A percentile compares a stretch with the other conserved stretches of the same genome.
Evolutionary conservation across 2,888 invertebrate species (phyloP).

Genomic region (Cabera pusaria): DNA sequence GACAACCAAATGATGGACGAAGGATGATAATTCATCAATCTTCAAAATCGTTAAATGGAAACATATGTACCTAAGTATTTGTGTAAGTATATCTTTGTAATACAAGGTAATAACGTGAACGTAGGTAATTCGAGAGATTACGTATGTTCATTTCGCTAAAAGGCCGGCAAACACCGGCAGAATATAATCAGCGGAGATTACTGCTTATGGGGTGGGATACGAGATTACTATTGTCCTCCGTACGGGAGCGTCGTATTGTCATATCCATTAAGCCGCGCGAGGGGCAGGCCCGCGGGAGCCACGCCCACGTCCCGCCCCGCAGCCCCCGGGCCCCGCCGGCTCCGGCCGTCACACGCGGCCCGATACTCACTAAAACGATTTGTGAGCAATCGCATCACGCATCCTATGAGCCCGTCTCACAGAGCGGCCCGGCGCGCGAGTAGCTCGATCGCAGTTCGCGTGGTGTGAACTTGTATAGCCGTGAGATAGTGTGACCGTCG

Average conservation of each 20-base stretch:
- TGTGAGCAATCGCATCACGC: conserved; percentile 75
- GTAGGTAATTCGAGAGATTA: conserved; percentile 1
- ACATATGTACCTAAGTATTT: no score
- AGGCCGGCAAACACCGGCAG: conserved; percentile 32
- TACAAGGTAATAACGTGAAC: background rate
- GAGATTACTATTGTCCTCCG: conserved; percentile 70
- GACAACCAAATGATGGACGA: no score
- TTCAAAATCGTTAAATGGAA: no score
- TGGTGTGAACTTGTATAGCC: conserved; percentile 1
- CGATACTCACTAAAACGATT: conserved; percentile 70
- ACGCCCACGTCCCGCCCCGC: conserved; percentile 56
- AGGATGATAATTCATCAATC: no score
- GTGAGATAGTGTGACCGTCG: no score
- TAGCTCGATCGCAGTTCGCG: conserved; percentile 17
- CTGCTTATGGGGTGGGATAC: conserved; percentile 62
- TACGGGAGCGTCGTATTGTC: conserved; percentile 78
- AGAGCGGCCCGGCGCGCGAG: no score
- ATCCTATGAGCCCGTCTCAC: conserved; percentile 45
- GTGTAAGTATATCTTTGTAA: no score
- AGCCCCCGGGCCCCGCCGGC: conserved; percentile 42
- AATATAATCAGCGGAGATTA: conserved; percentile 47
- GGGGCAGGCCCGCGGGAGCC: conserved; percentile 57
- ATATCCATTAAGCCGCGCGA: conserved; percentile 72
- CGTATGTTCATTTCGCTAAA: conserved; percentile 28
- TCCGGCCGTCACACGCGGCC: conserved; percentile 21